phyloP scores from a whole-genome alignment of 2,113 vertebrate genomes.

The Vidua macroura region DNA sequence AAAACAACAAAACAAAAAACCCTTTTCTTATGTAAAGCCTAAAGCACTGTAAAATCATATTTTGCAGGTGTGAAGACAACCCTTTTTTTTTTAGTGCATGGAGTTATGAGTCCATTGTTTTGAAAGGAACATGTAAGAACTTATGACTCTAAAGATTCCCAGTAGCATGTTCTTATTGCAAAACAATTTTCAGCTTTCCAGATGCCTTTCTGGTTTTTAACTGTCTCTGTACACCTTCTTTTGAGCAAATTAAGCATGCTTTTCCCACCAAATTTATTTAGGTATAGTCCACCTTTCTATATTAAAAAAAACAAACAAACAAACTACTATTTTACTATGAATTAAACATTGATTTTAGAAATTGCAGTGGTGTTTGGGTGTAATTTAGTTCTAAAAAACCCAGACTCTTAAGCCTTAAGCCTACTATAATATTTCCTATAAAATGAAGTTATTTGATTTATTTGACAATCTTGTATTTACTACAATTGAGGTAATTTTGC shows the following conservation, averaged over 20 bases:
- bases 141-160: background rate
- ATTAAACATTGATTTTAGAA: background rate
- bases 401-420: background rate
- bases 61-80: background rate
- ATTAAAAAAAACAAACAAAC: background rate
- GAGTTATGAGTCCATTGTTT: background rate
- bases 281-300: background rate
- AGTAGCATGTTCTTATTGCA: background rate
- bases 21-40: background rate
- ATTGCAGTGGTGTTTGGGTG: background rate
- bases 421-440: background rate
- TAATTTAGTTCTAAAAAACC: background rate
- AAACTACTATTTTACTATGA: background rate
- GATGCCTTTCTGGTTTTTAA: background rate
- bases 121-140: background rate
- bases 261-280: background rate
- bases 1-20: accelerated
- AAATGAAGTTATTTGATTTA: background rate
- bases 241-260: background rate
- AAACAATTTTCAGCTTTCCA: background rate
- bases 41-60: background rate
- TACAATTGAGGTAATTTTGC: background rate
- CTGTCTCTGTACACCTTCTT: background rate
- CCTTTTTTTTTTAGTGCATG: background rate
- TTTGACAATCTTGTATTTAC: background rate